Conservation (phyloP, 2,113 vertebrate genomes). For the Arothron firmamentum region DNA sequence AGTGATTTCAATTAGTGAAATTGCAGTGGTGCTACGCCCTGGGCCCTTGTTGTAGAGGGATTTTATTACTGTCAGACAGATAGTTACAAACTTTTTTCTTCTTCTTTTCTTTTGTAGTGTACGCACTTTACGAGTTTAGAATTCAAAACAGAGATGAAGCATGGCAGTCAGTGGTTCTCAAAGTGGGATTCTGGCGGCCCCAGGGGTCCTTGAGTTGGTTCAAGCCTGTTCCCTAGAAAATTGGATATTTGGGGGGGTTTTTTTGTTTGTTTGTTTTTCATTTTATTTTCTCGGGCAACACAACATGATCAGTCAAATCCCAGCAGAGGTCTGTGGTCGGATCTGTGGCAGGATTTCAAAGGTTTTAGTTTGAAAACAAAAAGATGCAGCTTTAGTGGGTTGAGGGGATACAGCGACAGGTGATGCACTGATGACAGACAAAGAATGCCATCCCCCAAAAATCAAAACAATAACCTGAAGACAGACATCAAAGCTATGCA, state of each 20-base stretch:
- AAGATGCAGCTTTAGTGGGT: too few species aligned
- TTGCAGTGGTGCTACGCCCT: too few species aligned
- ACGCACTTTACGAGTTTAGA: constrained; percentile 14
- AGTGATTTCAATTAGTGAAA: background rate
- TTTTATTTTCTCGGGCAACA: background rate
- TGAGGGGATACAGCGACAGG: too few species aligned
- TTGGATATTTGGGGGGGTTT: too few species aligned
- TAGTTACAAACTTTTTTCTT: background rate
- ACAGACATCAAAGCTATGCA: too few species aligned
- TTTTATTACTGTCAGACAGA: background rate
- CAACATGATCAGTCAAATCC: background rate
- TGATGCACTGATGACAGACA: too few species aligned
- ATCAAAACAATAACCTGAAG: too few species aligned
- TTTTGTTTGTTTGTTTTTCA: too few species aligned
- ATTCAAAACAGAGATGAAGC: constrained; percentile 50
- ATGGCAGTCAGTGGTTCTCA: constrained; percentile 19
- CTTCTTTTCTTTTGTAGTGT: constrained; percentile 47
- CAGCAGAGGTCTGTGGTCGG: background rate
- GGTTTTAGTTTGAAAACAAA: too few species aligned
- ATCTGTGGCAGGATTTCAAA: background rate
- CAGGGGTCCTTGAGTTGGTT: background rate
- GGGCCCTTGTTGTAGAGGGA: background rate
- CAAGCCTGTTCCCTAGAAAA: background rate
- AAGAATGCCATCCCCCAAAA: too few species aligned
- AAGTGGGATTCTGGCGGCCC: background rate